Evolutionary conservation across 1,140 invertebrate genomes (phyloP).

Genomic region (Olivierus martensii): DNA sequence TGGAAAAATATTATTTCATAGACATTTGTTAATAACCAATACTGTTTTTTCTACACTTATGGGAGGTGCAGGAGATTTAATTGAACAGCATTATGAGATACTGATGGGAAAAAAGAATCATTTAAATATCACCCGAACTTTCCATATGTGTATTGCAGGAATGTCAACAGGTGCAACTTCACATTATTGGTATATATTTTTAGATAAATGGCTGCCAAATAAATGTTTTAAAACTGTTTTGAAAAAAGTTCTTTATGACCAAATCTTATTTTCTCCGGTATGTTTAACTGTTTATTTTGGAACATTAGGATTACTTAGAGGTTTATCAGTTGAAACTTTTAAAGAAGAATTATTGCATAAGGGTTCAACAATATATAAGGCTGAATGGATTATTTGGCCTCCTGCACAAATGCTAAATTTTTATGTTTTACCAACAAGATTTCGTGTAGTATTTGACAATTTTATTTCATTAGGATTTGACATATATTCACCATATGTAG

Average conservation of each 20-base stretch:
- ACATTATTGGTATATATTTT: slow-evolving; percentile 44
- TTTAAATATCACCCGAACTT: slow-evolving; percentile 51
- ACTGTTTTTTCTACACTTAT: slow-evolving; percentile 60
- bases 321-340: slow-evolving; percentile 30
- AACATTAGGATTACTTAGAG: slow-evolving; percentile 57
- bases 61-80: slow-evolving; percentile 58
- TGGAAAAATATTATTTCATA: slow-evolving; percentile 14
- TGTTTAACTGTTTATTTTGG: slow-evolving; percentile 67
- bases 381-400: slow-evolving; percentile 67
- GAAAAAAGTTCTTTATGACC: slow-evolving; percentile 78
- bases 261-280: slow-evolving; percentile 72
- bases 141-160: slow-evolving; percentile 65
- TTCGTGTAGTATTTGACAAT: slow-evolving; percentile 79
- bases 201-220: slow-evolving; percentile 55
- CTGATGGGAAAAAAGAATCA: slow-evolving; percentile 33
- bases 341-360: slow-evolving; percentile 42
- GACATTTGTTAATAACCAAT: slow-evolving; percentile 64
- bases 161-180: slow-evolving; percentile 48
- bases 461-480: slow-evolving; percentile 80
- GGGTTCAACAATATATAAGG: slow-evolving; percentile 58
- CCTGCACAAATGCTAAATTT: slow-evolving; percentile 74
- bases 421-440: slow-evolving; percentile 66
- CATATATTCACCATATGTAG: slow-evolving; percentile 82
- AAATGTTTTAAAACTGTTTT: slow-evolving; percentile 49
- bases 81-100: slow-evolving; percentile 75